Evolutionary conservation across 1,140 invertebrate genomes (phyloP).

Genomic region (Zophobas morio): DNA sequence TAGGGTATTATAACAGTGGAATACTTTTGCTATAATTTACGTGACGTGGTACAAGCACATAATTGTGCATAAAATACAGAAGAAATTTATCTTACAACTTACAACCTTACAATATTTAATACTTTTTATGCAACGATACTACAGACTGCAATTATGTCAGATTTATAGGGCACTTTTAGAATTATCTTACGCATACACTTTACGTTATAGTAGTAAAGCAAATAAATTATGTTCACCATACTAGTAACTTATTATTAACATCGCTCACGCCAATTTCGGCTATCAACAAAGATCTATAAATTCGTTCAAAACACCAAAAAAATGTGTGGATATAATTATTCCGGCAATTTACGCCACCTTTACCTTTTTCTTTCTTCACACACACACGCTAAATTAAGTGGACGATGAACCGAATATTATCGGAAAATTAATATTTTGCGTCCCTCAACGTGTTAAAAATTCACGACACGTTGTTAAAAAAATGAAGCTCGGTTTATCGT

Average conservation of each 20-base stretch:
- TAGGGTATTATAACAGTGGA: not conserved
- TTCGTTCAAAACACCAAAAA: too few species aligned
- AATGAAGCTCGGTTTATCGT: too few species aligned
- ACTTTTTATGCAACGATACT: conserved; percentile 13
- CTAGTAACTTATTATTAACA: too few species aligned
- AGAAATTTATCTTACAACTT: conserved; percentile 35
- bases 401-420: too few species aligned
- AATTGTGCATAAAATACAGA: conserved; percentile 26
- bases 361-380: too few species aligned
- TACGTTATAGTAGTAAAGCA: not conserved
- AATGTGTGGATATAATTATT: too few species aligned
- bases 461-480: too few species aligned
- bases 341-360: too few species aligned
- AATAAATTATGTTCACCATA: not conserved
- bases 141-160: conserved; percentile 21
- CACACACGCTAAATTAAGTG: too few species aligned
- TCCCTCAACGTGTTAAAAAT: too few species aligned
- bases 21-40: conserved; percentile 17
- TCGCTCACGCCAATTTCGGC: too few species aligned
- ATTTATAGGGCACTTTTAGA: conserved; percentile 22
- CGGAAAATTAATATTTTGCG: conserved; percentile 10
- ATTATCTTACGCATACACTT: conserved; percentile 2
- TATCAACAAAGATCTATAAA: too few species aligned
- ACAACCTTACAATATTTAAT: conserved; percentile 36
- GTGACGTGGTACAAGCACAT: conserved; percentile 13